Evolutionary conservation across 2,797 vertebrate genomes (phyloP).

Genomic region (Rhabdophis nuchalis): DNA sequence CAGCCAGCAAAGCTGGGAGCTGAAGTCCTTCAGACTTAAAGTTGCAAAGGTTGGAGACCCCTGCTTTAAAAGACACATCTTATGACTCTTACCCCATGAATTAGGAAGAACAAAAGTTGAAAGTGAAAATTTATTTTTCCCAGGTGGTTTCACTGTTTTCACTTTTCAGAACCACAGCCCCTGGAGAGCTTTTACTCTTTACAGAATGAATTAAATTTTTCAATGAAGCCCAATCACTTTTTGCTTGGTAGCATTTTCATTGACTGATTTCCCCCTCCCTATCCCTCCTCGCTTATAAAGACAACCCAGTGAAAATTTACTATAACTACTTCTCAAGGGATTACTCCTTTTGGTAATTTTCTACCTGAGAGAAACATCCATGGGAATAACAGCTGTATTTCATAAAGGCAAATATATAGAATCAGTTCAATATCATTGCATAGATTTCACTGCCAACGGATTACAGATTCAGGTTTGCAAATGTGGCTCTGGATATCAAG

Average conservation of each 20-base stretch:
- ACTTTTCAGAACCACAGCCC: slow-evolving; percentile 39
- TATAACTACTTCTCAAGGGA: slow-evolving; percentile 54
- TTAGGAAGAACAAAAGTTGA: slow-evolving; percentile 31
- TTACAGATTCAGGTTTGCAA: slow-evolving; percentile 45
- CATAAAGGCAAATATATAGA: slow-evolving; percentile 33
- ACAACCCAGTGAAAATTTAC: slow-evolving; percentile 64
- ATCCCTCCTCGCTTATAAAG: slow-evolving; percentile 57
- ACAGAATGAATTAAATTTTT: slow-evolving; percentile 62
- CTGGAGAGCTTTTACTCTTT: slow-evolving; percentile 42
- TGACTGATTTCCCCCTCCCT: slow-evolving; percentile 48
- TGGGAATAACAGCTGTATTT: slow-evolving; percentile 42
- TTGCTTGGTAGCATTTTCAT: slow-evolving; percentile 63
- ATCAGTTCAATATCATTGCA: slow-evolving; percentile 40
- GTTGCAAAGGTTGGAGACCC: too few relatives aligned
- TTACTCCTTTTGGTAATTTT: slow-evolving; percentile 46
- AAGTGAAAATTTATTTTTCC: slow-evolving; percentile 43
- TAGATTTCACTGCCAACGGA: slow-evolving; percentile 33
- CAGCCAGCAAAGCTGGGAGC: too few relatives aligned
- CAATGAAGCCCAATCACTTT: slow-evolving; percentile 56
- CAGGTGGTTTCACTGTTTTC: slow-evolving; percentile 40
- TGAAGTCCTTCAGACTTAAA: too few relatives aligned
- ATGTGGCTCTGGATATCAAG: slow-evolving; percentile 44
- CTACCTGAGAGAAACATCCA: slow-evolving; percentile 57
- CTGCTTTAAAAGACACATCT: background rate
- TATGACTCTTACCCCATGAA: background rate